Evolutionary conservation across 2,797 vertebrate species (phyloP), one percentile per base, ranked within the genome.

Genomic region (Pangasius larnaudii): DNA sequence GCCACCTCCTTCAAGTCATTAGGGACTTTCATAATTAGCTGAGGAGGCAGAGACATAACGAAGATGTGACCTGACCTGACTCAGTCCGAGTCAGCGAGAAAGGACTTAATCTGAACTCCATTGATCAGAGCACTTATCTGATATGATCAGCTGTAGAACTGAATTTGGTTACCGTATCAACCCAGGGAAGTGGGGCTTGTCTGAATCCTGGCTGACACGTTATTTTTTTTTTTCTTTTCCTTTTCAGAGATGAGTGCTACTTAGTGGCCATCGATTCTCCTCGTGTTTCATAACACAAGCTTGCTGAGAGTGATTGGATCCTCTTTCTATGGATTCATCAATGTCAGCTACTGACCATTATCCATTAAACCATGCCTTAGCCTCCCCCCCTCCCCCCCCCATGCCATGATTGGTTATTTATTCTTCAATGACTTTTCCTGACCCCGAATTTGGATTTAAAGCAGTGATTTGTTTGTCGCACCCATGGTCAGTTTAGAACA

Each of bases 261-360:
- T 89, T 91, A 90, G 89, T 90, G 88, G 53, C 59, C 87, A 89
- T 91, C 77, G 89, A 91, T 91, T 90, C 86, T 75, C 58, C 51
- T 82, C 75, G 90, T 87, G 85, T 90, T 90, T 87, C 80, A 86
- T 86, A 86, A 85, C 74, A 65, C 78, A 78, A 89, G n/a, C 80
- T 69, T 87, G 88, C 86, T 87, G 80, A 79, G 30, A 56, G 69
- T 58, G 58, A 86, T 65, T 59, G 58, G 88, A 22, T 89, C 24
- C 49, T 69, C 30, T 67, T 86, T 84, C 80, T 51, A 86, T 65
- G 69, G 84, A 89, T 90, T 85, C 63, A 42, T 86, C 81, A 65
- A n/a, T 87, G 88, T 88, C 85, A 51, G 59, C 36, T 46, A 39
- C 75, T 51, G 69, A 33, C 42, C n/a, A 86, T 89, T 87, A 85